A percentile compares a stretch with the other conserved stretches of the same genome.
These are phyloP conservation scores for Lordiphosa collinella DNA, from an alignment of 1,140 invertebrate genomes.

Conservation along the genomic window DNA sequence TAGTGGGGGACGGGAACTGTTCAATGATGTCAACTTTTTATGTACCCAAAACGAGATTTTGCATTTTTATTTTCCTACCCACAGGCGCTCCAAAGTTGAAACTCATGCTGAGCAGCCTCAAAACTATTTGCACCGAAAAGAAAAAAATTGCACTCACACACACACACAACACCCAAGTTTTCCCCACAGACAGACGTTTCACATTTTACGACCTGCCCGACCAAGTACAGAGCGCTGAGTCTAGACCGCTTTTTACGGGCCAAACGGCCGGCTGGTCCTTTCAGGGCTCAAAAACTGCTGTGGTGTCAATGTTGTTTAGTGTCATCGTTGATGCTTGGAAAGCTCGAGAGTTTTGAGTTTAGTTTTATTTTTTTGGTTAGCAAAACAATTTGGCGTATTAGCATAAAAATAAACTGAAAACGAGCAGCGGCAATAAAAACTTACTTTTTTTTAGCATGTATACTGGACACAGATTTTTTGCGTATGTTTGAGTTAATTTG, in stretches of 20 bases:
- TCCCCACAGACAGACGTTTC: slow-evolving; percentile 44
- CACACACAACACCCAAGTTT: slow-evolving; percentile 23
- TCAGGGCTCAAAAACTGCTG: slow-evolving; percentile 25
- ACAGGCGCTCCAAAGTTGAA: slow-evolving; percentile 32
- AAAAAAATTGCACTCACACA: slow-evolving; percentile 16
- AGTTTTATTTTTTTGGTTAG: slow-evolving; percentile 10
- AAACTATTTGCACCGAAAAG: slow-evolving; percentile 32
- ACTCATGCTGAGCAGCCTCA: slow-evolving; percentile 21
- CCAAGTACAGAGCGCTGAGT: slow-evolving; percentile 20
- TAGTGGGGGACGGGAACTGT: slow-evolving; percentile 7
- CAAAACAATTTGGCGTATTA: slow-evolving; percentile 33
- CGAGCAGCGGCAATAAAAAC: slow-evolving; percentile 7
- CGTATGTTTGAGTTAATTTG: slow-evolving; percentile 1
- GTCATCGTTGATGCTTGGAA: slow-evolving; percentile 44
- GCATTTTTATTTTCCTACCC: slow-evolving; percentile 31
- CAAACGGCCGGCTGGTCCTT: background rate
- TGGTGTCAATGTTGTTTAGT: slow-evolving; percentile 73
- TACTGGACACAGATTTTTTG: slow-evolving; percentile 4
- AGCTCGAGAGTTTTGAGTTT: slow-evolving; percentile 39
- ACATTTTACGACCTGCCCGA: slow-evolving; percentile 53
- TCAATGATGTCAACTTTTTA: slow-evolving; percentile 31
- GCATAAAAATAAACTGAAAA: slow-evolving; percentile 50
- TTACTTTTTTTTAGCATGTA: background rate
- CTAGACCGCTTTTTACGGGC: slow-evolving; percentile 68
- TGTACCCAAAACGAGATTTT: slow-evolving; percentile 50